Evolutionary conservation across 2,113 vertebrate genomes (phyloP).

Genomic region (Carassius gibelio): DNA sequence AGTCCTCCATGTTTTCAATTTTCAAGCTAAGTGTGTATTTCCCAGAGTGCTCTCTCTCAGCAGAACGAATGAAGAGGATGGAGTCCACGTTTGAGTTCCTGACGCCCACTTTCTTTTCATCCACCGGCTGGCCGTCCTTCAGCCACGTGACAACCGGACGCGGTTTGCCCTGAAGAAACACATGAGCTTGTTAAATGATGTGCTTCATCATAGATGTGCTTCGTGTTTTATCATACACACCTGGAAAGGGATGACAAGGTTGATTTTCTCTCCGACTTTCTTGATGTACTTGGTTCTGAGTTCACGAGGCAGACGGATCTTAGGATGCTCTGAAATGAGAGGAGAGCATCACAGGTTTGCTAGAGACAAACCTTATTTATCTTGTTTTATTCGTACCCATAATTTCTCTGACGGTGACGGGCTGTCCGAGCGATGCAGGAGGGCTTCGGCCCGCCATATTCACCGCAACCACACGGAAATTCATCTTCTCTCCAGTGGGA

Average conservation of each 20-base stretch:
- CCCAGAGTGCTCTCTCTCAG: slow-evolving; percentile 83
- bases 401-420: slow-evolving; percentile 87
- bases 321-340: slow-evolving; percentile 80
- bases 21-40: slow-evolving; percentile 81
- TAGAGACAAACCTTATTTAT: neutral
- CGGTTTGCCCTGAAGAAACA: slow-evolving; percentile 82
- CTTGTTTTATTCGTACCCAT: slow-evolving; percentile 73
- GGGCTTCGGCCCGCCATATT: slow-evolving; percentile 84
- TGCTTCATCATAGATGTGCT: neutral
- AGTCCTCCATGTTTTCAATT: slow-evolving; percentile 89
- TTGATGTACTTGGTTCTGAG: slow-evolving; percentile 85
- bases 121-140: slow-evolving; percentile 83
- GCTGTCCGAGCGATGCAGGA: slow-evolving; percentile 76
- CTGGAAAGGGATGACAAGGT: slow-evolving; percentile 89
- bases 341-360: neutral
- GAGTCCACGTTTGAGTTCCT: slow-evolving; percentile 81
- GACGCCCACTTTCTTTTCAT: slow-evolving; percentile 74
- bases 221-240: slow-evolving; percentile 60
- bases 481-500: slow-evolving; percentile 83
- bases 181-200: neutral
- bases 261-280: slow-evolving; percentile 85
- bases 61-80: slow-evolving; percentile 86
- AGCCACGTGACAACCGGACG: slow-evolving; percentile 82
- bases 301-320: slow-evolving; percentile 87
- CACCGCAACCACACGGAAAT: slow-evolving; percentile 83